phyloP scores from a whole-genome alignment of 2,113 vertebrate species.

The Lophius piscatorius region DNA sequence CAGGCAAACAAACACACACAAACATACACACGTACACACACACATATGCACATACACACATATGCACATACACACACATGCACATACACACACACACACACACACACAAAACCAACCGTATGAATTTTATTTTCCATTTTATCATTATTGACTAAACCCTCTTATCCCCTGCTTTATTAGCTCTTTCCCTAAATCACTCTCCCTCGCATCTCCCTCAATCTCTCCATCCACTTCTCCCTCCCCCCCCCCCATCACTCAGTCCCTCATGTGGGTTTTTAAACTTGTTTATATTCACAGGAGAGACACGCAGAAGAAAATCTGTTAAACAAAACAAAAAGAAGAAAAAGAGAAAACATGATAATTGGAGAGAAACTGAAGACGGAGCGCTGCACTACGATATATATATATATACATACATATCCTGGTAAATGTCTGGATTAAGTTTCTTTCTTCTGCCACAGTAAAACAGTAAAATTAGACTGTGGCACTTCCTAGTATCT shows the following conservation, averaged over 20 bases:
- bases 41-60: no score
- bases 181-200: slow-evolving; percentile 26
- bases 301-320: neutral
- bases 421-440: no score
- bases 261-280: neutral
- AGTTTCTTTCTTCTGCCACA: no score
- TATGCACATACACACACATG: no score
- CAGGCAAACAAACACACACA: no score
- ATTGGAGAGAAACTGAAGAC: neutral
- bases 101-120: no score
- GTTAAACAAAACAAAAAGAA: neutral
- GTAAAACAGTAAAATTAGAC: no score
- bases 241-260: neutral
- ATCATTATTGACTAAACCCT: slow-evolving; percentile 58
- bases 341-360: neutral
- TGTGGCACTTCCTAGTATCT: no score
- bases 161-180: slow-evolving; percentile 55
- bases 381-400: neutral
- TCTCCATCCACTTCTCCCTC: slow-evolving; percentile 31
- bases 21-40: no score
- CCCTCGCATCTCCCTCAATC: slow-evolving; percentile 11
- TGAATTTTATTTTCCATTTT: no score
- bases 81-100: no score
- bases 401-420: no score
- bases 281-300: slow-evolving; percentile 7